phyloP scores from a whole-genome alignment of 2,797 vertebrate genomes.

The Microctenopoma lineatum region DNA sequence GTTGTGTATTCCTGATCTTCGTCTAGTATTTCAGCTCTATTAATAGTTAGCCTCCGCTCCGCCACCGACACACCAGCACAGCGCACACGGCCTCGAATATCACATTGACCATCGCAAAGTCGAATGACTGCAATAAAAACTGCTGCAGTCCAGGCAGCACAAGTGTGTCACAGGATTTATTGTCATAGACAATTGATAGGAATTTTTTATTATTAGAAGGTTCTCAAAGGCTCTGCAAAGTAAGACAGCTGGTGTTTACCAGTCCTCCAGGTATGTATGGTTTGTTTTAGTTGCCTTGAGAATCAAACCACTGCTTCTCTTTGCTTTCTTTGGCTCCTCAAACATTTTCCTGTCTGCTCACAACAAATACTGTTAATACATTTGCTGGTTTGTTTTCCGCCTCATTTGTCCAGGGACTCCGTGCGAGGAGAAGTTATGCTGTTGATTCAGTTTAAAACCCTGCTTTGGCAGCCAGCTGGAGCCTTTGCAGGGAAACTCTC shows the following conservation, averaged over 20 bases:
- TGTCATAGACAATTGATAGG: neutral
- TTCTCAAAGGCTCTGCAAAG: neutral
- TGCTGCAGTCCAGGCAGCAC: constrained; percentile 16
- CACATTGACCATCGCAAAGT: constrained; percentile 49
- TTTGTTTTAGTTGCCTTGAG: constrained; percentile 8
- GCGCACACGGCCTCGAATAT: constrained; percentile 66
- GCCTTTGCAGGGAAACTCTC: constrained; percentile 11
- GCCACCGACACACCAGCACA: constrained; percentile 20
- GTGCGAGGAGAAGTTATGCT: neutral
- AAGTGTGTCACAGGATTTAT: neutral
- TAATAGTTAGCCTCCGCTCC: constrained; percentile 64
- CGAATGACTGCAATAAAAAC: neutral
- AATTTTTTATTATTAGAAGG: neutral
- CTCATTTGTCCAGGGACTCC: neutral
- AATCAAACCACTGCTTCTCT: constrained; percentile 3
- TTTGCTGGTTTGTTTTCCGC: neutral
- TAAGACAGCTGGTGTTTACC: constrained; percentile 37
- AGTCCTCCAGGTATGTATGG: constrained; percentile 17
- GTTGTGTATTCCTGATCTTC: constrained; percentile 51
- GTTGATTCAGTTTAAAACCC: constrained; percentile 12
- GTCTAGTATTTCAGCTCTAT: constrained; percentile 80
- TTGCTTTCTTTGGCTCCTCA: constrained; percentile 1
- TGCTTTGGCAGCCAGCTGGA: constrained; percentile 26
- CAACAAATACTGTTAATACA: neutral
- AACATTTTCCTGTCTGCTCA: neutral